Conservation (phyloP, 1,140 invertebrate species). For the Ceratoteleas bidentatus region DNA sequence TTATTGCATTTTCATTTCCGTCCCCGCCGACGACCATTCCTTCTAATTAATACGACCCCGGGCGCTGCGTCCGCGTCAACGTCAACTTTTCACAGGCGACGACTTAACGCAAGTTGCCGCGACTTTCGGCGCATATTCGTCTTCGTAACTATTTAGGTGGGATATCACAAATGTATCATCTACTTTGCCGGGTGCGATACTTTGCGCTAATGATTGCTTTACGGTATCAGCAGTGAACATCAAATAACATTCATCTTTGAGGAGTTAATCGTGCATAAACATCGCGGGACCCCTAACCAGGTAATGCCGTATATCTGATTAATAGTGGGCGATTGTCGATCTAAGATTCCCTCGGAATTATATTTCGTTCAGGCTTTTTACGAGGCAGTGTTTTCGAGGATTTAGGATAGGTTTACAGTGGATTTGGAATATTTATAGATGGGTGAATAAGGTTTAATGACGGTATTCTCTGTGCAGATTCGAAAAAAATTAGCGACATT, state of each 20-base stretch:
- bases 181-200: slow-evolving; percentile 42
- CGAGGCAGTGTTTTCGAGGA: too few species aligned
- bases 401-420: too few species aligned
- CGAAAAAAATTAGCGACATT: too few species aligned
- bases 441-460: too few species aligned
- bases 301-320: too few species aligned
- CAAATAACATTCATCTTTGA: slow-evolving; percentile 63
- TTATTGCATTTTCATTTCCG: slow-evolving; percentile 48
- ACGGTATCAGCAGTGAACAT: slow-evolving; percentile 50
- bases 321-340: too few species aligned
- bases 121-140: slow-evolving; percentile 41
- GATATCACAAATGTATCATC: slow-evolving; percentile 59
- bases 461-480: too few species aligned
- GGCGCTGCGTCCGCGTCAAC: slow-evolving; percentile 21
- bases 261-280: slow-evolving; percentile 51
- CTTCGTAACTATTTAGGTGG: slow-evolving; percentile 44
- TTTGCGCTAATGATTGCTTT: slow-evolving; percentile 61
- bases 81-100: slow-evolving; percentile 42
- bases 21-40: slow-evolving; percentile 8
- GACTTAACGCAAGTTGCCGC: slow-evolving; percentile 46
- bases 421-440: too few species aligned
- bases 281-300: too few species aligned
- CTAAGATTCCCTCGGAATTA: too few species aligned
- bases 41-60: slow-evolving; percentile 44
- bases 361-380: too few species aligned